Evolutionary conservation across 2,797 vertebrate genomes (phyloP), one percentile per base, ranked within the genome.

Genomic region (Ptychobarbus kaznakovi): DNA sequence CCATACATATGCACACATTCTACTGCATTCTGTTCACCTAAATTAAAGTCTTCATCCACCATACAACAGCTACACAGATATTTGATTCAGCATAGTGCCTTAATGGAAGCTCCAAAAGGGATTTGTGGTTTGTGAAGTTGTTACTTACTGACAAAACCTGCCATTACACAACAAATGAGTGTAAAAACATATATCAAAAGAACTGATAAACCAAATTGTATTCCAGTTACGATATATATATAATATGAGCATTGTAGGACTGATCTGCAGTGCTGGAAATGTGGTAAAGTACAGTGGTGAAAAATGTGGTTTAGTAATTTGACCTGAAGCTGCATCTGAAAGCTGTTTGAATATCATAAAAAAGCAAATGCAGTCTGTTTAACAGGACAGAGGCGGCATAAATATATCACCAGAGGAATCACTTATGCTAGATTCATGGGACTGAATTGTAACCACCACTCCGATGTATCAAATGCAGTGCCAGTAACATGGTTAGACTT

Each of bases 61-160:
- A 15, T 15, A 25, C 28, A 65, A 65, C 61, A 65, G 25, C 25
- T 32, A 65, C 49, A 42, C 13, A 12, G 32, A 51, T 81, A 42
- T 81, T 8, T 81, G 3, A 58, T 16, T 72, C 53, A 42, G 35
- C 80, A 22, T 35, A 73, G 32, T 32, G n/a, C 6, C 66, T 44
- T 12, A n/a, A 22, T 40, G 38, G 38, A 82, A 61, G 38, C 38
- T 46, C 16, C 18, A 82, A 53, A 4, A 9, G 40, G 32, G 53
- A 73, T 82, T 61, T 61, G 66, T 81, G 69, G 35, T 81, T 51
- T 70, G n/a, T 53, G 20, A 72, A 53, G 35, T 28, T 28, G 2
- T 28, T 63, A 63, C n/a, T 63, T 63, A 63, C 11, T 63, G 58
- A 80, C 42, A 65, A 51, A 80, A 10, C 20, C 40, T 68, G 22